phyloP scores from a whole-genome alignment of 2,888 invertebrate genomes.

The Microplitis manilae region DNA sequence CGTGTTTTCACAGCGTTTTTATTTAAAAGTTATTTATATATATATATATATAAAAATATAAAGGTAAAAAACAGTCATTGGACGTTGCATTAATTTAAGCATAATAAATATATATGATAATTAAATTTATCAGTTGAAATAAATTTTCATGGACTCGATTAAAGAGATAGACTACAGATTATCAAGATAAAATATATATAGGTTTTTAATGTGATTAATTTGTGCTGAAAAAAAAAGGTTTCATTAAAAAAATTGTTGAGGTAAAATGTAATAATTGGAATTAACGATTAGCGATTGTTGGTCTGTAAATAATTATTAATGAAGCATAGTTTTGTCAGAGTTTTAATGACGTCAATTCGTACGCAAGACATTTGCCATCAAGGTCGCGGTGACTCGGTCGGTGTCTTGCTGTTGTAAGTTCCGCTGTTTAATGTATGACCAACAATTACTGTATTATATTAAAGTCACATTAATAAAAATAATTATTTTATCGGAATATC shows the following conservation, averaged over 20 bases:
- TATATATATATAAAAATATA: not conserved
- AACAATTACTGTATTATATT: not conserved
- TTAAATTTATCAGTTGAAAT: not conserved
- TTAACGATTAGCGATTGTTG: not conserved
- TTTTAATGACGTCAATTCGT: slow-evolving; percentile 57
- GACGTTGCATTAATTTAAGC: not conserved
- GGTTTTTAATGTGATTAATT: too few relatives aligned
- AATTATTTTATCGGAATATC: too few relatives aligned
- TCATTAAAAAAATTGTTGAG: too few relatives aligned
- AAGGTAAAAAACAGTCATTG: not conserved
- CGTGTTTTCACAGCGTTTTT: not conserved
- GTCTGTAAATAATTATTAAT: slow-evolving; percentile 54
- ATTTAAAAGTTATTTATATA: not conserved
- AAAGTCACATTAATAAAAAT: too few relatives aligned
- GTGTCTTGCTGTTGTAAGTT: slow-evolving; percentile 7
- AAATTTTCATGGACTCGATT: not conserved
- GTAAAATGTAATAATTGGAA: too few relatives aligned
- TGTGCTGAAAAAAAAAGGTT: too few relatives aligned
- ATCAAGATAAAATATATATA: too few relatives aligned
- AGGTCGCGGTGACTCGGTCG: slow-evolving; percentile 49
- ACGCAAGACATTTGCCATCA: slow-evolving; percentile 54
- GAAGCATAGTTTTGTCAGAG: slow-evolving; percentile 50
- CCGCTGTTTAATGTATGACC: slow-evolving; percentile 13
- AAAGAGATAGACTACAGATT: not conserved
- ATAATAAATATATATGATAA: not conserved